Conservation (phyloP, 2,888 invertebrate genomes). For the Diplazon laetatorius region DNA sequence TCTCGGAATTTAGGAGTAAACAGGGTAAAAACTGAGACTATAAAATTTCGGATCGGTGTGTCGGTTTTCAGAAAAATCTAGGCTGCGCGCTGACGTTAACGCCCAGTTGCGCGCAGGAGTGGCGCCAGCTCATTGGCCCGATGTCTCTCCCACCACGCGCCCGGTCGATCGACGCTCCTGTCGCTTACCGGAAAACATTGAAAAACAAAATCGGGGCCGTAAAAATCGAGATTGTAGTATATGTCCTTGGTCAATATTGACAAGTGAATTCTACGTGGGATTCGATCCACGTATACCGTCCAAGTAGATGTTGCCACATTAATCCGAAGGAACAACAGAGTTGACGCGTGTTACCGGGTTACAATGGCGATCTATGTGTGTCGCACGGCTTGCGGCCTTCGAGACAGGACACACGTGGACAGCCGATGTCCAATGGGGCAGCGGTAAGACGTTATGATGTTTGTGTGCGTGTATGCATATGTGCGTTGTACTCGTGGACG, state of each 20-base stretch:
- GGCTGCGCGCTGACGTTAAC: too few species aligned
- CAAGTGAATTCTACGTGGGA: slow-evolving; percentile 18
- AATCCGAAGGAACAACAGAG: slow-evolving; percentile 39
- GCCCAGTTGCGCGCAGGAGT: too few species aligned
- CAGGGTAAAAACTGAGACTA: too few species aligned
- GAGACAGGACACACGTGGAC: slow-evolving; percentile 37
- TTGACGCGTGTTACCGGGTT: slow-evolving; percentile 6
- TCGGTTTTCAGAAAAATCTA: too few species aligned
- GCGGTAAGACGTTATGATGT: slow-evolving; percentile 2
- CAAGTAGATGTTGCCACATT: slow-evolving; percentile 26
- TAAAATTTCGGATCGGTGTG: too few species aligned
- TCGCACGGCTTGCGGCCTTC: neutral
- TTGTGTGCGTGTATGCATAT: neutral
- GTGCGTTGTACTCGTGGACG: neutral
- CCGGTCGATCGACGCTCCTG: too few species aligned
- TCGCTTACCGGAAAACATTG: too few species aligned
- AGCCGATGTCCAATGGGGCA: slow-evolving; percentile 40
- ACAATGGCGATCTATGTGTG: neutral
- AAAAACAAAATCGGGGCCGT: too few species aligned
- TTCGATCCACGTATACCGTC: slow-evolving; percentile 36
- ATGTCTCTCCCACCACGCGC: too few species aligned
- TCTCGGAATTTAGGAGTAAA: too few species aligned
- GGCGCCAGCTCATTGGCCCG: too few species aligned
- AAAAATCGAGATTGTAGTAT: too few species aligned
- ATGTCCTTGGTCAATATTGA: slow-evolving; percentile 44